Percentiles rank a stretch among this genome's conserved stretches.
Evolutionary conservation across 2,797 vertebrate genomes (phyloP).

Genomic region (Echeneis naucrates): DNA sequence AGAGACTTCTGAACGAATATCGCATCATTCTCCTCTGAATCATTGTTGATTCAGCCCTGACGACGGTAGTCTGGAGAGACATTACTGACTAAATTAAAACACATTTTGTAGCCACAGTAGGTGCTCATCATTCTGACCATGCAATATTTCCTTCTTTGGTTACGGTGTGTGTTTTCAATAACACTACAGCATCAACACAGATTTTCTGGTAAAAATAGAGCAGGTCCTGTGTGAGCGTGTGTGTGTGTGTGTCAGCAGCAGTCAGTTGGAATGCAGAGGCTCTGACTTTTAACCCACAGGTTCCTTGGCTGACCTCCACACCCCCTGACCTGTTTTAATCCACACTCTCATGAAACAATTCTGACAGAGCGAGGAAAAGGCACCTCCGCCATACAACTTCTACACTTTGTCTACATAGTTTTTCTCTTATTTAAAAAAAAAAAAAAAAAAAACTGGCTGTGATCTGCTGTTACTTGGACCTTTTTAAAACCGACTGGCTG

Average conservation of each 20-base stretch:
- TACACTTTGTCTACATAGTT: not conserved
- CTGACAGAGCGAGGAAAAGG: conserved; percentile 39
- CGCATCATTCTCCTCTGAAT: conserved; percentile 42
- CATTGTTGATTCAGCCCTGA: conserved; percentile 59
- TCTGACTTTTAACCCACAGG: conserved; percentile 81
- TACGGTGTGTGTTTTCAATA: conserved; percentile 30
- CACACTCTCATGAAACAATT: conserved; percentile 71
- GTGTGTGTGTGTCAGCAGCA: conserved; percentile 47
- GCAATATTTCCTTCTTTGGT: conserved; percentile 59
- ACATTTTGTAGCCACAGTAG: conserved; percentile 24
- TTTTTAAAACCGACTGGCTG: conserved; percentile 38
- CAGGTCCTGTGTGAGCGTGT: conserved; percentile 8
- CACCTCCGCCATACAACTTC: conserved; percentile 15
- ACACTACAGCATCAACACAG: conserved; percentile 17
- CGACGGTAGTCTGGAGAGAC: conserved; percentile 15
- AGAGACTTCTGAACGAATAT: conserved; percentile 52
- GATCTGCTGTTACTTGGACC: conserved; percentile 36
- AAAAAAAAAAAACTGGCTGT: no score
- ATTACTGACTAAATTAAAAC: conserved; percentile 41
- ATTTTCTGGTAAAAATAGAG: conserved; percentile 36
- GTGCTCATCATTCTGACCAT: conserved; percentile 34
- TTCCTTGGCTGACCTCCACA: conserved; percentile 75
- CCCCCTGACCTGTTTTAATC: conserved; percentile 81
- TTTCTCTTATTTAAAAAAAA: not conserved
- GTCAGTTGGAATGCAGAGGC: conserved; percentile 80